A percentile compares a stretch with the other conserved stretches of the same genome.
These are phyloP conservation scores for Arctocebus calabarensis DNA, from an alignment of 2,797 vertebrate species.

Conservation along the genomic window DNA sequence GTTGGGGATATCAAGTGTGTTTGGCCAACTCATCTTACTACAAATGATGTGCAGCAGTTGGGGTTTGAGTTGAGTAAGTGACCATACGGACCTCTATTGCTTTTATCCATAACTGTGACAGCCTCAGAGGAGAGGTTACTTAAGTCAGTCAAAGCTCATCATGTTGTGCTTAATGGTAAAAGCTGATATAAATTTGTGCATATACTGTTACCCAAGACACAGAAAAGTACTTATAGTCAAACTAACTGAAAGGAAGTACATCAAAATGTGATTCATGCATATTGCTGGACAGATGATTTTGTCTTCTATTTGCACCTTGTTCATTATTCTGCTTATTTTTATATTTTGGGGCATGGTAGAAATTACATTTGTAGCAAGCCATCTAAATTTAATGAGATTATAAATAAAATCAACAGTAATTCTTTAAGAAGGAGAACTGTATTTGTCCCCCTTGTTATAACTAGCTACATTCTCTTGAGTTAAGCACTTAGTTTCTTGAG, in stretches of 20 bases:
- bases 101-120: neutral
- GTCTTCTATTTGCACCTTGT: neutral
- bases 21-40: neutral
- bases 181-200: neutral
- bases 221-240: neutral
- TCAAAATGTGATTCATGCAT: neutral
- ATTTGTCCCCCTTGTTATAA: neutral
- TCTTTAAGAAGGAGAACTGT: neutral
- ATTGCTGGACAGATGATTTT: neutral
- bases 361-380: neutral
- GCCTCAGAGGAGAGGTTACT: neutral
- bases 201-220: neutral
- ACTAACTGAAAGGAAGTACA: neutral
- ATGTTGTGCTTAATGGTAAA: neutral
- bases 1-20: neutral
- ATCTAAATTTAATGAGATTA: neutral
- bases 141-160: neutral
- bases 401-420: neutral
- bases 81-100: neutral
- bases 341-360: neutral
- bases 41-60: neutral
- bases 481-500: neutral
- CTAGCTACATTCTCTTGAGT: neutral
- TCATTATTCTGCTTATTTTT: neutral
- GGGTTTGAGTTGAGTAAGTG: neutral